Base-by-base conservation (phyloP, 2,797 vertebrate genomes). In the Neostethus bicornis region DNA sequence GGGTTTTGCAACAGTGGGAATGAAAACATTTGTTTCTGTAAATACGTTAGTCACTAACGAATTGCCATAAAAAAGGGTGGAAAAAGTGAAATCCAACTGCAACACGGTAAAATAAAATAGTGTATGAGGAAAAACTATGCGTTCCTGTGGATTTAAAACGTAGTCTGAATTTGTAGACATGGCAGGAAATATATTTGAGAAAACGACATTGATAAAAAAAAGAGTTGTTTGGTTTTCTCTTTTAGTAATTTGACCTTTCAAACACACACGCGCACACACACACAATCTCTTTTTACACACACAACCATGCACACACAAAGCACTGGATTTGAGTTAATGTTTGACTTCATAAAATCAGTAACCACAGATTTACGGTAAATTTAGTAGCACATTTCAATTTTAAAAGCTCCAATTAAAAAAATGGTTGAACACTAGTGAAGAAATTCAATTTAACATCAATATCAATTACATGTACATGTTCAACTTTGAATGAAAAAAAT, bases 41-140 rank as follows among this genome's bases (percentile, higher is more conserved):
- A n/a, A n/a, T n/a, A n/a, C n/a, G n/a, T n/a, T n/a, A 71, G 72
- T 67, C 56, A 65, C 63, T 41, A 23, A 70, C 55, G 52, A 81
- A 43, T 68, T 59, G 68, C 68, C 42, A 79, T 66, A 75, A 38
- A 19, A 46, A n/a, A n/a, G n/a, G n/a, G n/a, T 52, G 66, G 34
- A 54, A 37, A 59, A 47, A 44, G 29, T 7, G 10, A 23, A 21
- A 44, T 52, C 54, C 42, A 56, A 28, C 7, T 59, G 10, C 49
- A 20, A 20, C 19, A 65, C 39, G 54, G 57, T 45, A 34, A 64
- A n/a, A 57, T 14, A 57, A 19, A 68, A 29, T 45, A 25, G 2
- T 17, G 3, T 42, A 24, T 21, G 43, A 41, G 24, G 53, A 23
- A 16, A 65, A 55, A 55, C 2, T 24, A 24, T 35, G 44, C 56